Percentiles rank a stretch among this genome's conserved stretches.
These are phyloP conservation scores for Pseudocheirus occidentalis DNA, from an alignment of 2,797 vertebrate genomes.

Conservation along the genomic window DNA sequence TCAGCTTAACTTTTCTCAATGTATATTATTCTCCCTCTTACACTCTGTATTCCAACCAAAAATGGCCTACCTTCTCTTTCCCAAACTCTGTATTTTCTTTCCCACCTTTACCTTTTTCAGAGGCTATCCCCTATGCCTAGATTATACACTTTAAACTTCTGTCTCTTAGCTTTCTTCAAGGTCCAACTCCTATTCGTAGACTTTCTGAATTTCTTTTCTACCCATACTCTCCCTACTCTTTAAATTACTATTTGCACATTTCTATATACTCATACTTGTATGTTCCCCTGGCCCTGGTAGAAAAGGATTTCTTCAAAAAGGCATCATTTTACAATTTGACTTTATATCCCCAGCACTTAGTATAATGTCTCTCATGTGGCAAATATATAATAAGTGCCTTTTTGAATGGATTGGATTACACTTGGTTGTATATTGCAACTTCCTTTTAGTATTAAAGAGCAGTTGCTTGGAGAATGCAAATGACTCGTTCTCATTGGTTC, in stretches of 20 bases:
- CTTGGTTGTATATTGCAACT: not conserved
- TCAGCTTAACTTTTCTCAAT: not conserved
- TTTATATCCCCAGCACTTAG: not conserved
- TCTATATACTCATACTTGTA: not conserved
- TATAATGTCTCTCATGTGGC: not conserved
- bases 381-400: not conserved
- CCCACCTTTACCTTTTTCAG: not conserved
- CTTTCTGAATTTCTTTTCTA: not conserved
- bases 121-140: not conserved
- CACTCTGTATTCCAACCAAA: not conserved
- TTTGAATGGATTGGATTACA: not conserved
- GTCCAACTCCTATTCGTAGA: not conserved
- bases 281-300: not conserved
- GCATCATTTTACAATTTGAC: not conserved
- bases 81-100: not conserved
- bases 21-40: not conserved
- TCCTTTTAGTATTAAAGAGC: not conserved
- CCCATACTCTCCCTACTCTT: not conserved
- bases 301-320: not conserved
- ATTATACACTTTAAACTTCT: not conserved
- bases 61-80: not conserved
- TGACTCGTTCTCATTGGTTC: not conserved
- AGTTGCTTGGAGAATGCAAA: not conserved
- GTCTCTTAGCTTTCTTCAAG: not conserved
- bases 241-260: not conserved